Conservation (phyloP, 2,797 vertebrate species). For the Bradypodion ventrale region DNA sequence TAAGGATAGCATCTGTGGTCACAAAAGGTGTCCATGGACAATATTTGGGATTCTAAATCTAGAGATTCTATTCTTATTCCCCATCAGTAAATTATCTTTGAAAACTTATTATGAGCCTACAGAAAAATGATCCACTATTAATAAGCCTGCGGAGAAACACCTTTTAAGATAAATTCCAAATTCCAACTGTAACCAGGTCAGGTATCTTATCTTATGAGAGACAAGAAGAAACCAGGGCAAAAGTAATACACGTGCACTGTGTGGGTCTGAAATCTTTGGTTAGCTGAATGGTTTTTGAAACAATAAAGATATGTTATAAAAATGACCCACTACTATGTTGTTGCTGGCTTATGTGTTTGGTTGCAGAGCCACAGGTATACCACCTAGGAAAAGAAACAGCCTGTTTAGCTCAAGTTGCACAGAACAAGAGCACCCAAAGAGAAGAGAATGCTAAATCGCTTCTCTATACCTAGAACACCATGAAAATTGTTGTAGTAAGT, state of each 20-base stretch:
- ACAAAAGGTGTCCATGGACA: background rate
- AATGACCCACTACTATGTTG: no score
- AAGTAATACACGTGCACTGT: background rate
- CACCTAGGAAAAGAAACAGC: no score
- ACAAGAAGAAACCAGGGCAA: background rate
- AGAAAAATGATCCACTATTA: background rate
- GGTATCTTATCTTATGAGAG: background rate
- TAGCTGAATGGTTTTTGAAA: background rate
- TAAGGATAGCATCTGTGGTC: background rate
- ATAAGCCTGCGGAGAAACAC: background rate
- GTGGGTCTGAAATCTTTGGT: background rate
- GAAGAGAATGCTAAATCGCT: no score
- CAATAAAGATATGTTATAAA: background rate
- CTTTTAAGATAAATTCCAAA: background rate
- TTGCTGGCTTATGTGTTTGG: no score
- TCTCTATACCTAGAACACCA: no score
- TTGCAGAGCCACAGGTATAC: no score
- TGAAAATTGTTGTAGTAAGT: no score
- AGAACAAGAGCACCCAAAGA: no score
- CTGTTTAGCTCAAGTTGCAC: no score
- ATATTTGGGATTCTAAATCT: background rate
- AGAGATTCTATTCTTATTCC: conserved; percentile 3
- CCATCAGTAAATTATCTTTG: background rate
- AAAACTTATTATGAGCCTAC: background rate
- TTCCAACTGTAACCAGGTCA: background rate